Evolutionary conservation across 2,888 invertebrate genomes (phyloP).

Genomic region (Pheosia tremula): DNA sequence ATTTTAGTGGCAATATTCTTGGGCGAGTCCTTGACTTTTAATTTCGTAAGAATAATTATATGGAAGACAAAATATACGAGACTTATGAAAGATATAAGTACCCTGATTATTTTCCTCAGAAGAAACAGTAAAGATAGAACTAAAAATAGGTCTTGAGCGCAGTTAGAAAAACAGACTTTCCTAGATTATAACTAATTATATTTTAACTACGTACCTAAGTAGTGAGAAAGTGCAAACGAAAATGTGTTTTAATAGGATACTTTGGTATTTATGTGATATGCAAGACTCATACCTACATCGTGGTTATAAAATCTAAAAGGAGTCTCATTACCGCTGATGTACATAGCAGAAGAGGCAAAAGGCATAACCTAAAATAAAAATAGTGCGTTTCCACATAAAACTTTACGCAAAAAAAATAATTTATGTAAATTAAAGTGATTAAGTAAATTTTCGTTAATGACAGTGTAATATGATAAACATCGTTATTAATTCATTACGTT

Average conservation of each 20-base stretch:
- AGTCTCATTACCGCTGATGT: neutral
- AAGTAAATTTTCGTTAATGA: neutral
- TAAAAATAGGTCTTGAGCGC: too few relatives aligned
- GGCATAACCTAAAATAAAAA: neutral
- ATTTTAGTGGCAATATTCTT: constrained; percentile 8
- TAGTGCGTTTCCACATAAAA: neutral
- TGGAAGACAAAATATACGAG: neutral
- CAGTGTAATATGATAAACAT: neutral
- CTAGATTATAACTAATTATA: neutral
- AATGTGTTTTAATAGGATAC: neutral
- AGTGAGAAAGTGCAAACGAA: neutral
- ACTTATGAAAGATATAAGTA: neutral
- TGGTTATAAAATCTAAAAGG: neutral
- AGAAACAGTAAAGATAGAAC: neutral
- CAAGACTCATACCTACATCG: neutral
- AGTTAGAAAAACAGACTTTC: neutral
- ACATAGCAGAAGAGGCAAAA: too few relatives aligned
- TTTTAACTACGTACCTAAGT: neutral
- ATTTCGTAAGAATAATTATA: neutral
- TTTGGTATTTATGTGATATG: constrained; percentile 1
- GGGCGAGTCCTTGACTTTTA: constrained; percentile 11
- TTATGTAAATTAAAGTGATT: neutral
- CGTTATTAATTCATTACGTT: neutral
- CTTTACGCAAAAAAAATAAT: neutral
- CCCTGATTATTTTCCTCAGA: neutral